Evolutionary conservation across 1,140 invertebrate species (phyloP).

Genomic region (Drosophila tropicalis): DNA sequence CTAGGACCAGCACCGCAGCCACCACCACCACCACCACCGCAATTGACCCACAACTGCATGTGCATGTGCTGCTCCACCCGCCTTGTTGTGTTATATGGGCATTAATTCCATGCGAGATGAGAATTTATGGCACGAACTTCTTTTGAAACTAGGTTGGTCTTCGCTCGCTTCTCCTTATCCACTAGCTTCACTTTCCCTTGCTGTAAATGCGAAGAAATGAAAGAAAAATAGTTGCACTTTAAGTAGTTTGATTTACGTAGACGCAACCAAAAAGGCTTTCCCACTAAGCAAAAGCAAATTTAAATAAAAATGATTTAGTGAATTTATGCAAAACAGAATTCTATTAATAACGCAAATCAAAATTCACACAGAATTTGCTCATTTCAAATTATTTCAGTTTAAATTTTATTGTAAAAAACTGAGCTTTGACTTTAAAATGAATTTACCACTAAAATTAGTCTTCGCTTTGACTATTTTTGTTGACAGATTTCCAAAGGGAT

Average conservation of each 20-base stretch:
- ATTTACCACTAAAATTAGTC: too few species aligned
- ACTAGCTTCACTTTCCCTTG: constrained; percentile 29
- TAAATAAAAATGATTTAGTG: too few species aligned
- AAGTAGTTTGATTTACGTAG: neutral
- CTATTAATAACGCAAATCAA: too few species aligned
- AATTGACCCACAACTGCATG: constrained; percentile 66
- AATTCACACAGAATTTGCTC: too few species aligned
- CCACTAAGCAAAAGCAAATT: too few species aligned
- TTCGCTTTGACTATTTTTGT: too few species aligned
- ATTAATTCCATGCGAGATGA: constrained; percentile 56
- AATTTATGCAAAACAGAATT: too few species aligned
- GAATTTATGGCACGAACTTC: constrained; percentile 69
- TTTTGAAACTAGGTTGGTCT: constrained; percentile 41
- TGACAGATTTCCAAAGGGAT: too few species aligned
- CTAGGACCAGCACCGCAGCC: neutral
- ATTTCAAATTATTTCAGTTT: too few species aligned
- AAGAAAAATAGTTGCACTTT: constrained; percentile 12
- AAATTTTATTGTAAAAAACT: too few species aligned
- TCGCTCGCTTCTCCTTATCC: constrained; percentile 9
- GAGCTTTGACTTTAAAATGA: too few species aligned
- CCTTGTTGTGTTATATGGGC: constrained; percentile 11
- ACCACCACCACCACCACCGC: neutral
- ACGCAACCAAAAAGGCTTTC: neutral
- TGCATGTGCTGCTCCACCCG: constrained; percentile 23
- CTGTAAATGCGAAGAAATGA: constrained; percentile 51